Evolutionary conservation across 1,140 invertebrate species (phyloP).

Genomic region (Aphis gossypii): DNA sequence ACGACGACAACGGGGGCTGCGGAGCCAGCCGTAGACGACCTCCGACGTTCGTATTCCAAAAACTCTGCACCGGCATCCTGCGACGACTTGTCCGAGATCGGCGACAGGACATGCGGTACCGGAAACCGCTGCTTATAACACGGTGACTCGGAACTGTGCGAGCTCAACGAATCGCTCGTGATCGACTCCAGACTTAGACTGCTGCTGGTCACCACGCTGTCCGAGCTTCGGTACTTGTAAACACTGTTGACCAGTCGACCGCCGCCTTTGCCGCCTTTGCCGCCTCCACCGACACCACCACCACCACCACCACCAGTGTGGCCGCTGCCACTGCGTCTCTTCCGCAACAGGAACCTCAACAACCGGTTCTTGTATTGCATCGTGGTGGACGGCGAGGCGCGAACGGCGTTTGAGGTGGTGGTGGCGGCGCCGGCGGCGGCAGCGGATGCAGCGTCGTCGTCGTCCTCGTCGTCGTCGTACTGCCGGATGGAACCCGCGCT

Average conservation of each 20-base stretch:
- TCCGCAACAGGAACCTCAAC: constrained; percentile 17
- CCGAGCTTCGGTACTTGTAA: constrained; percentile 81
- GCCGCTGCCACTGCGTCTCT: neutral
- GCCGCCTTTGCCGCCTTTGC: constrained; percentile 58
- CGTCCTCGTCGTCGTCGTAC: constrained; percentile 63
- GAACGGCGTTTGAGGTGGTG: neutral
- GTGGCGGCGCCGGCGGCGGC: constrained; percentile 60
- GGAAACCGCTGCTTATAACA: constrained; percentile 62
- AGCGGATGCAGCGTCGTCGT: neutral
- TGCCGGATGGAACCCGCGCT: constrained; percentile 62
- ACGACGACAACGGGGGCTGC: constrained; percentile 57
- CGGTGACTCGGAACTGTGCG: constrained; percentile 81
- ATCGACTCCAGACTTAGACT: constrained; percentile 81
- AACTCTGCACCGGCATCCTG: constrained; percentile 68
- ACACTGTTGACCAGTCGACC: neutral
- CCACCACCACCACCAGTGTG: constrained; percentile 57
- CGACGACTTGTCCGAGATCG: constrained; percentile 89
- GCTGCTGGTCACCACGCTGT: constrained; percentile 84
- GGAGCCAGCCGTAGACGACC: constrained; percentile 2
- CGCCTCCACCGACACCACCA: neutral
- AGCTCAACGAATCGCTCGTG: constrained; percentile 78
- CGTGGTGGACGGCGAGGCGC: constrained; percentile 60
- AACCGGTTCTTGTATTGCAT: constrained; percentile 59
- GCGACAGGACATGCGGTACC: constrained; percentile 76
- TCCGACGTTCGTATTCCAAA: constrained; percentile 43